Evolutionary conservation across 1,140 invertebrate species (phyloP), one percentile per base, ranked within the genome.

Genomic region (Hyposmocoma kahamanoa): DNA sequence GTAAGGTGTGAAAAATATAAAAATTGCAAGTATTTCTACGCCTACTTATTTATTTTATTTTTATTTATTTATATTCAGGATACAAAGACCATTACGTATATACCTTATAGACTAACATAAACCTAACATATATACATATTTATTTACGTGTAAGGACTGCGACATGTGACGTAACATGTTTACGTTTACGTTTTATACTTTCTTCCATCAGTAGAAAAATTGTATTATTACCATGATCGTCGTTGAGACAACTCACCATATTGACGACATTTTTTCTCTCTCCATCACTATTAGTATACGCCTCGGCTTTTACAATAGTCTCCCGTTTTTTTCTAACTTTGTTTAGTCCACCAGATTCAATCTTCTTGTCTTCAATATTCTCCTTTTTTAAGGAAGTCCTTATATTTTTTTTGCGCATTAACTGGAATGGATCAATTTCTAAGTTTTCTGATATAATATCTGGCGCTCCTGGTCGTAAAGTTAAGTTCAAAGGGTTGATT

Each of bases 221-320:
- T n/a, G n/a, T n/a, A n/a, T n/a, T n/a, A n/a, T n/a, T n/a, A n/a
- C n/a, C n/a, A n/a, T n/a, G n/a, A n/a, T n/a, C n/a, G n/a, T n/a
- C n/a, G n/a, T n/a, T n/a, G n/a, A n/a, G n/a, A 11, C 13, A 21
- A 47, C 68, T 87, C 83, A 94, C 93, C 91, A 96, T 91, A 47
- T 92, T 91, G 1, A 96, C 92, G 47, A 94, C 88, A 66, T 93
- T 89, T 59, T 89, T 89, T 50, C 88, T 90, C 57, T 91, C 90
- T 18, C 93, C 92, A 74, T 93, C 90, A 55, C 90, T 89, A 60
- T 92, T 91, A 15, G 91, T 88, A 47, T 91, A 90, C 0, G 89
- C 90, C 84, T 93, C 91, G 3, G 93, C 89, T 46, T 90, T 89
- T 11, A 95, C 89, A 5, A 95, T 88, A 69, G 87, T 90, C 59